Base-by-base conservation (phyloP, 2,113 vertebrate species). In the Syngnathoides biaculeatus region DNA sequence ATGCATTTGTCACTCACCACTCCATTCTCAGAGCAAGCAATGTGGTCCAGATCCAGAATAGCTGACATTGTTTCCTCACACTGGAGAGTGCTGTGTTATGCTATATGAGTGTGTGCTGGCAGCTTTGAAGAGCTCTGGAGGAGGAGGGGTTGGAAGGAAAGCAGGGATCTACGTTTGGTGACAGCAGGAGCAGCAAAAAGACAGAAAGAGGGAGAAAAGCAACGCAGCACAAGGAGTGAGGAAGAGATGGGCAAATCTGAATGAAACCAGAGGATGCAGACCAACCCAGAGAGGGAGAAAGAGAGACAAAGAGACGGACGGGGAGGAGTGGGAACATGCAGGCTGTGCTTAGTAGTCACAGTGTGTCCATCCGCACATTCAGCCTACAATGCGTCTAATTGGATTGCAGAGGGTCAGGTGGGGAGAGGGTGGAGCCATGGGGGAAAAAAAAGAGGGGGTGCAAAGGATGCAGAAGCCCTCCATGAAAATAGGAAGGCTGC, bases 41-140 rank as follows among this genome's bases (percentile, higher is more conserved):
- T 89, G 83, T 91, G 91, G 82, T 92, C 90, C 89, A 93, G 88
- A 78, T 93, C 92, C 86, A 93, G 83, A 86, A 92, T 73, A 79
- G 92, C 86, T 84, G 90, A 91, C 92, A 93, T 93, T 87, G 84
- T 90, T 85, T 76, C 85, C 84, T 82, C 87, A 87, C 77, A 73
- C 79, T 77, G 80, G 73, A 89, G 79, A 87, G 78, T 70, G 79
- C 78, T 62, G 80, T 86, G 85, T 84, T 83, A 78, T 83, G 86
- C 75, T 86, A 82, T 75, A 75, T 64, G 52, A 79, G 78, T 67
- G 85, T 84, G 72, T 57, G 87, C 81, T 69, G 79, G 85, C 73
- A 78, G 88, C 81, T 87, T 67, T 84, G 73, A 87, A 82, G 80
- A 82, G 74, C 88, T 84, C 84, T 78, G 71, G 72, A 75, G 52